phyloP scores from a whole-genome alignment of 2,113 vertebrate genomes.

The Microcebus lehilahytsara region DNA sequence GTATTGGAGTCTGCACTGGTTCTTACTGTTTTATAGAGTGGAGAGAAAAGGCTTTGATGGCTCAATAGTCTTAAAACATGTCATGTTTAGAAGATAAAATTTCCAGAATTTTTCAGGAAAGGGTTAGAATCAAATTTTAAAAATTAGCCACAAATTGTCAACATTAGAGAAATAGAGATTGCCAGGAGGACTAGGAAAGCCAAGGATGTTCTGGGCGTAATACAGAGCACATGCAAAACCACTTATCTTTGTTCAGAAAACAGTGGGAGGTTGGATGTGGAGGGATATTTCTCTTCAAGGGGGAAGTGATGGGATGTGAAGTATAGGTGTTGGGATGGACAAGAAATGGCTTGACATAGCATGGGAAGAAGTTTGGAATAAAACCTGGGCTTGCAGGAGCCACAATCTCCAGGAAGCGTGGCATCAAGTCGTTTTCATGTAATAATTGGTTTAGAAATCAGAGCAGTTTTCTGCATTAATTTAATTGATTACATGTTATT shows the following conservation, averaged over 20 bases:
- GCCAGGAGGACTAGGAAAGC: background rate
- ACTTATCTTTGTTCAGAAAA: background rate
- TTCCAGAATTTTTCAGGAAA: background rate
- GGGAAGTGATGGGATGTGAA: background rate
- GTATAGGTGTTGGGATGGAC: background rate
- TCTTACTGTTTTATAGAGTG: background rate
- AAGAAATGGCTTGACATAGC: background rate
- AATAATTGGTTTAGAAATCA: background rate
- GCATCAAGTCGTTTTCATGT: background rate
- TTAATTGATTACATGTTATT: background rate
- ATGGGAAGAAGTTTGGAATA: background rate
- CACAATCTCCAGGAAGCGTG: background rate
- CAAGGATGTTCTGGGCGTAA: background rate
- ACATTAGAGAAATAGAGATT: background rate
- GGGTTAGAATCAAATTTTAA: background rate
- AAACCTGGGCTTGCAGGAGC: background rate
- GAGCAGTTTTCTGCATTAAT: background rate
- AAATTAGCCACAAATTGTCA: background rate
- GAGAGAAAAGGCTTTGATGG: background rate
- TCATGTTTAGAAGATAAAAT: background rate
- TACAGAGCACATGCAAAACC: background rate
- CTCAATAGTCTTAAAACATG: background rate
- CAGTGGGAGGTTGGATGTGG: background rate
- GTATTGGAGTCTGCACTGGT: background rate
- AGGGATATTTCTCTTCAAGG: background rate